Evolutionary conservation across 2,113 vertebrate genomes (phyloP).

Genomic region (Hepsetus odoe): DNA sequence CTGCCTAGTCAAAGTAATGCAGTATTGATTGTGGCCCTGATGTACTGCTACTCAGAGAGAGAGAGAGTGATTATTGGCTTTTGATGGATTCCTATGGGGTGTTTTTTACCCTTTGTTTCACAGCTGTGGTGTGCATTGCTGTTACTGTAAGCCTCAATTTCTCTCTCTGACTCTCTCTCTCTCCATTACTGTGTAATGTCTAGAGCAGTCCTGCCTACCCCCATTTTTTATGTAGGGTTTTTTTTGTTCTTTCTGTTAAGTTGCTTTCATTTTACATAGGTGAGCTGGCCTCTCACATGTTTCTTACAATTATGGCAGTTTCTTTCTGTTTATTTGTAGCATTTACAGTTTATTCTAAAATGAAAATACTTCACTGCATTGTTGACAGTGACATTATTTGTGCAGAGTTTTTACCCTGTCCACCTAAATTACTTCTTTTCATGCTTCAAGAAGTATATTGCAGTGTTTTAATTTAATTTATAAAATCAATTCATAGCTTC

Average conservation of each 20-base stretch:
- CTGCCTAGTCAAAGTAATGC: conserved; percentile 79
- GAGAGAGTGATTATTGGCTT: conserved; percentile 76
- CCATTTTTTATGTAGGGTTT: background rate
- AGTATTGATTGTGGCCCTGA: conserved; percentile 77
- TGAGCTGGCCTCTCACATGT: no score
- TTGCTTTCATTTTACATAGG: no score
- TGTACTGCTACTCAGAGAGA: conserved; percentile 65
- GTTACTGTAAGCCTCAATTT: conserved; percentile 28
- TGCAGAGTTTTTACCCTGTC: no score
- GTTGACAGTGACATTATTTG: no score
- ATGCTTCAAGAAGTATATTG: no score
- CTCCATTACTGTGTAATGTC: background rate
- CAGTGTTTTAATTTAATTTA: no score
- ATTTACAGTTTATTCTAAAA: no score
- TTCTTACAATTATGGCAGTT: no score
- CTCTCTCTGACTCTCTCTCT: conserved; percentile 3
- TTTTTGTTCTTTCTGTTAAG: background rate
- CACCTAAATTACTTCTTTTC: no score
- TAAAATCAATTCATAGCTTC: no score
- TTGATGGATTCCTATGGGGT: conserved; percentile 73
- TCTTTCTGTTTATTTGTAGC: no score
- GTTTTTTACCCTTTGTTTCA: conserved; percentile 55
- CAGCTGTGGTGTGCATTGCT: conserved; percentile 32
- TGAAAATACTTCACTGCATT: no score
- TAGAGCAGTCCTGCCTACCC: background rate